Evolutionary conservation across 2,888 invertebrate species (phyloP).

Genomic region (Rhimphoctona megacephalus): DNA sequence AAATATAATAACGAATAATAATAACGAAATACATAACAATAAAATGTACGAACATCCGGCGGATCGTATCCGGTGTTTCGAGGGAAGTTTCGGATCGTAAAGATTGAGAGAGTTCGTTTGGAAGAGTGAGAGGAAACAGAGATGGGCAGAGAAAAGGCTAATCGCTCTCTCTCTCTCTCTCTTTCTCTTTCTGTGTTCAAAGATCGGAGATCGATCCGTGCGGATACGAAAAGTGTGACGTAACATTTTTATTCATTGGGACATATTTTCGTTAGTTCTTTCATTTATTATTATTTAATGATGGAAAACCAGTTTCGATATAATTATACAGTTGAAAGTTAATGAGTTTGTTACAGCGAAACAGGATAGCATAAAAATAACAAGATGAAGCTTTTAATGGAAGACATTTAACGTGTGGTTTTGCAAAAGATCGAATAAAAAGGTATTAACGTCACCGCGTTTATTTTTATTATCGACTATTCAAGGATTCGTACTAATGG

Average conservation of each 20-base stretch:
- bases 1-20: too few species aligned
- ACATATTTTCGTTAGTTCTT: background rate
- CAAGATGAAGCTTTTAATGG: background rate
- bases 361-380: slow-evolving; percentile 4
- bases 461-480: background rate
- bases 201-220: slow-evolving; percentile 46
- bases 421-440: background rate
- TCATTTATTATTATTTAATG: background rate
- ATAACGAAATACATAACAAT: slow-evolving; percentile 2
- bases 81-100: slow-evolving; percentile 9
- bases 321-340: background rate
- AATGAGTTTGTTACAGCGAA: background rate
- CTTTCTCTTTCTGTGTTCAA: slow-evolving; percentile 23
- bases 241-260: background rate
- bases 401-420: background rate
- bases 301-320: background rate
- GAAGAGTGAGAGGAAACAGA: slow-evolving; percentile 5
- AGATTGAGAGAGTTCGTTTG: background rate
- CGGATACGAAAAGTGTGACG: background rate
- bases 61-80: slow-evolving; percentile 27
- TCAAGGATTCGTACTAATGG: background rate
- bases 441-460: background rate
- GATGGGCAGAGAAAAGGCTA: background rate
- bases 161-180: slow-evolving; percentile 12
- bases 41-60: slow-evolving; percentile 8